These are phyloP conservation scores for Unio pictorum DNA, from an alignment of 2,888 invertebrate species.

Conservation along the genomic window DNA sequence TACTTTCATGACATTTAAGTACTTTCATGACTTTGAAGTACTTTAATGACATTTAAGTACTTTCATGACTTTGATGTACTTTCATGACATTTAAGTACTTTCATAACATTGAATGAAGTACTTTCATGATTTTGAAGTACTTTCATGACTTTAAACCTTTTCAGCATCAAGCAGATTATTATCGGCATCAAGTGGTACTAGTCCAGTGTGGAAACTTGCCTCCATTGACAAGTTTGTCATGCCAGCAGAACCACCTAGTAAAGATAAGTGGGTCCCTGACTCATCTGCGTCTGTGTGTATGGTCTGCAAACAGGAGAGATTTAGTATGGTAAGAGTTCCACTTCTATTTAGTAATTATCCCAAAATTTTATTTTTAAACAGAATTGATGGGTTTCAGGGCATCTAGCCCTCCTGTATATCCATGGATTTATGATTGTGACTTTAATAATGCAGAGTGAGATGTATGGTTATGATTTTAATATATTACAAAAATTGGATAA, in stretches of 20 bases:
- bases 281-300: slow-evolving; percentile 81
- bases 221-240: slow-evolving; percentile 76
- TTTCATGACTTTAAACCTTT: no score
- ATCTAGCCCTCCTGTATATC: neutral
- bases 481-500: no score
- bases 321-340: slow-evolving; percentile 70
- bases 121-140: no score
- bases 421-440: neutral
- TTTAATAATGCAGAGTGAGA: no score
- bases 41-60: no score
- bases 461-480: no score
- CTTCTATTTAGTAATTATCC: no score
- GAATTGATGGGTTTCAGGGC: neutral
- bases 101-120: no score
- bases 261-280: slow-evolving; percentile 87
- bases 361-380: neutral
- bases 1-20: no score
- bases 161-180: neutral
- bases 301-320: slow-evolving; percentile 73
- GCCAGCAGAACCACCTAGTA: slow-evolving; percentile 83
- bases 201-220: slow-evolving; percentile 9
- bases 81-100: no score
- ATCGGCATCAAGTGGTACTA: slow-evolving; percentile 13
- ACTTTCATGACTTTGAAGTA: no score
- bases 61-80: no score